Conservation (phyloP, 2,797 vertebrate genomes). For the Scolopax bukidnonensis region DNA sequence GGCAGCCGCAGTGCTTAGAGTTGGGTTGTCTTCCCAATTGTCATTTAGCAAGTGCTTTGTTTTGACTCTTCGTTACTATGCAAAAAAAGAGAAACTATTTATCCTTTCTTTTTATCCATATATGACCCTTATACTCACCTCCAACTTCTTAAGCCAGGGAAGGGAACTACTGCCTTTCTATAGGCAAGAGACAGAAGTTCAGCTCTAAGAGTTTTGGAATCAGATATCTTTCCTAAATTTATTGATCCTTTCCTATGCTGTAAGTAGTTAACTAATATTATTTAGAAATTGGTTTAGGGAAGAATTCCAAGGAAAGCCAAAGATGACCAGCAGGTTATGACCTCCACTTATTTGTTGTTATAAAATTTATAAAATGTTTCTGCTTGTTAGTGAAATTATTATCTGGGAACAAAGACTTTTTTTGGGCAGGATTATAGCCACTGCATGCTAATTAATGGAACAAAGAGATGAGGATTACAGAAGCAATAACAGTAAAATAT, state of each 20-base stretch:
- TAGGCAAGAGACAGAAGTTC: background rate
- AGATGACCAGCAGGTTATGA: background rate
- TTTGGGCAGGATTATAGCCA: background rate
- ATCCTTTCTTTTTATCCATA: background rate
- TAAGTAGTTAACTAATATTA: background rate
- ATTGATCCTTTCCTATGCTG: background rate
- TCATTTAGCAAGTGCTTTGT: background rate
- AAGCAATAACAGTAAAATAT: slow-evolving; percentile 37
- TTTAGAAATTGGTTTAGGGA: background rate
- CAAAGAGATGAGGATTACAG: slow-evolving; percentile 27
- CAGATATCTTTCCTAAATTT: background rate
- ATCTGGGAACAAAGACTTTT: slow-evolving; percentile 21
- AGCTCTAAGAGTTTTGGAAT: background rate
- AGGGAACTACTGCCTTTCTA: background rate
- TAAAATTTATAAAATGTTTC: background rate
- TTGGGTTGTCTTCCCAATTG: background rate
- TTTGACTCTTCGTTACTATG: background rate
- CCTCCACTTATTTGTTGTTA: background rate
- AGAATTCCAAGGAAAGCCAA: background rate
- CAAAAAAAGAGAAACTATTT: background rate
- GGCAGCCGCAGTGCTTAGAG: background rate
- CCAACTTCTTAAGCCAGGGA: background rate
- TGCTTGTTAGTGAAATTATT: background rate
- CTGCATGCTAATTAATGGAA: slow-evolving; percentile 10
- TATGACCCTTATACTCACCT: background rate